phyloP scores from a whole-genome alignment of 1,140 invertebrate genomes.

The Drosophila sproati region DNA sequence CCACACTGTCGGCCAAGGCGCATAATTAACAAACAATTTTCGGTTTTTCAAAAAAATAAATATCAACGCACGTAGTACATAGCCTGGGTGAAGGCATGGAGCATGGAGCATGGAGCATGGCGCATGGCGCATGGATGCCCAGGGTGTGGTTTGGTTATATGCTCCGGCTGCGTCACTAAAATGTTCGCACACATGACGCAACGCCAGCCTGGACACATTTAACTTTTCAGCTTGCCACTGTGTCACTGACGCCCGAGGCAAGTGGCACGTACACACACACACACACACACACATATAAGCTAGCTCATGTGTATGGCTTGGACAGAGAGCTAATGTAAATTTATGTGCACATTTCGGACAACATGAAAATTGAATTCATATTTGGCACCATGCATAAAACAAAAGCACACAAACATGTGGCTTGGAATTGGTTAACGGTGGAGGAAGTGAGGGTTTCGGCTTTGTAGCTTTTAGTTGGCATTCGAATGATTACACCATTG shows the following conservation, averaged over 20 bases:
- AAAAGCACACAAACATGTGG: background rate
- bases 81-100: background rate
- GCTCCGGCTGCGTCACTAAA: conserved; percentile 7
- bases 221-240: conserved; percentile 3
- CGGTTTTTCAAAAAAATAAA: conserved; percentile 56
- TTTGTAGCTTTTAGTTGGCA: conserved; percentile 7
- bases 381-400: conserved; percentile 22
- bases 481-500: conserved; percentile 28
- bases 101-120: too few relatives aligned
- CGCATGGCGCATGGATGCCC: background rate
- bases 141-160: conserved; percentile 17
- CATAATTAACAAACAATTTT: conserved; percentile 76
- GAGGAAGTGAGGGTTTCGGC: conserved; percentile 9
- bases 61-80: background rate
- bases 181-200: conserved; percentile 61
- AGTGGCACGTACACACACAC: too few relatives aligned
- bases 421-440: background rate
- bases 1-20: conserved; percentile 43
- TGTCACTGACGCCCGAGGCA: conserved; percentile 6
- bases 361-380: conserved; percentile 57
- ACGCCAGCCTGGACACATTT: conserved; percentile 9
- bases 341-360: conserved; percentile 52
- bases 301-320: background rate
- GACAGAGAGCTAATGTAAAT: conserved; percentile 58
- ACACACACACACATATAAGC: background rate